phyloP scores from a whole-genome alignment of 2,888 invertebrate species.

The Cheilosia variabilis region DNA sequence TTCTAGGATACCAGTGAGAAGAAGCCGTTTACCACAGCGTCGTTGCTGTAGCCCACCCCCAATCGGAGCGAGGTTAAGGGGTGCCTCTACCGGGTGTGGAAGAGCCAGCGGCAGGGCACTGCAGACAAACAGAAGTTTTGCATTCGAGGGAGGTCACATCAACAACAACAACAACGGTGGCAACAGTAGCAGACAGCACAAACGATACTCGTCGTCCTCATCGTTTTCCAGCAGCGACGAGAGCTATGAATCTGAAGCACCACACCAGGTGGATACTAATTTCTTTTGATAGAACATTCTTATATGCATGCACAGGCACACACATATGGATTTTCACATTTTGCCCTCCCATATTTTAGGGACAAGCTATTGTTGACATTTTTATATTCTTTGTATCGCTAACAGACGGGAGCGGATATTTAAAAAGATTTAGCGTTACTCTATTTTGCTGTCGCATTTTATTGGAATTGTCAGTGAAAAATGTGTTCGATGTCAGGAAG shows the following conservation, averaged over 20 bases:
- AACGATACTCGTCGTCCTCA: slow-evolving; percentile 77
- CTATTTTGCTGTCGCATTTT: slow-evolving; percentile 45
- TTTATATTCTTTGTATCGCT: slow-evolving; percentile 46
- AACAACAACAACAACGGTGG: slow-evolving; percentile 36
- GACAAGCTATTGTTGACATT: slow-evolving; percentile 56
- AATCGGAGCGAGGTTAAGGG: slow-evolving; percentile 59
- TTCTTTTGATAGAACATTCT: slow-evolving; percentile 56
- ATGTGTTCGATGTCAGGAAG: slow-evolving; percentile 31
- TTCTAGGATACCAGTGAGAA: slow-evolving; percentile 79
- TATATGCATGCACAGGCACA: slow-evolving; percentile 50
- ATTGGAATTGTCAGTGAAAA: slow-evolving; percentile 43
- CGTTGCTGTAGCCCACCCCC: slow-evolving; percentile 78
- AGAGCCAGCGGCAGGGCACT: slow-evolving; percentile 58
- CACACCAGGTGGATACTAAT: slow-evolving; percentile 77
- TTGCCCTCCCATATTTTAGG: not conserved
- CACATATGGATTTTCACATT: slow-evolving; percentile 38
- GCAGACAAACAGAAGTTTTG: slow-evolving; percentile 75
- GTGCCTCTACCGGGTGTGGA: slow-evolving; percentile 56
- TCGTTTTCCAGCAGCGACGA: slow-evolving; percentile 79
- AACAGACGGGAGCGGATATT: slow-evolving; percentile 21
- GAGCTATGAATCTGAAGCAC: slow-evolving; percentile 79
- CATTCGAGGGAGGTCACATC: slow-evolving; percentile 65
- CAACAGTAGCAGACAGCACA: slow-evolving; percentile 44
- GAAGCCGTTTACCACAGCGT: slow-evolving; percentile 76
- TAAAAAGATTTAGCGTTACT: slow-evolving; percentile 56